phyloP scores from a whole-genome alignment of 2,888 invertebrate genomes.

The Amphipoea oculea region DNA sequence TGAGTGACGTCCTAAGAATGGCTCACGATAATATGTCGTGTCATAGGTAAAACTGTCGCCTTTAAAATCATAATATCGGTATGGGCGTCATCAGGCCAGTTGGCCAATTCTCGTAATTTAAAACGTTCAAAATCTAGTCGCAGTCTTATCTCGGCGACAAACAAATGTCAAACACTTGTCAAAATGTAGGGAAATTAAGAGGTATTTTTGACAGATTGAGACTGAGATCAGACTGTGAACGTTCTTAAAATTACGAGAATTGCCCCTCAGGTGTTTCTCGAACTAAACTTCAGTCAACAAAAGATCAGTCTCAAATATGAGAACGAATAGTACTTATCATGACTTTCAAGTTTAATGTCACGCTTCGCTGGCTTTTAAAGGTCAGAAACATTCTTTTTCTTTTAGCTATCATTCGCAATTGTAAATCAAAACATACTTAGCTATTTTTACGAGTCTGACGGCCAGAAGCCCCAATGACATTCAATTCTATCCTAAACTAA shows the following conservation, averaged over 20 bases:
- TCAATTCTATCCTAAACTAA: not conserved
- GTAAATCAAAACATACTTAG: not conserved
- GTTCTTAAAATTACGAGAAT: too few species aligned
- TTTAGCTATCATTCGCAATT: not conserved
- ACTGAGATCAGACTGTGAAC: too few species aligned
- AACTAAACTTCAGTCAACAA: not conserved
- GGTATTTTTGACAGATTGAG: too few species aligned
- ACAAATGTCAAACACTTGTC: too few species aligned
- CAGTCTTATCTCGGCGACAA: too few species aligned
- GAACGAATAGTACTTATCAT: not conserved
- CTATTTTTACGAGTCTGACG: not conserved
- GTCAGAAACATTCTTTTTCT: not conserved
- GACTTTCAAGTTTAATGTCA: constrained; percentile 14
- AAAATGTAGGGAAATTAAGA: too few species aligned
- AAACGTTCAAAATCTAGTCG: too few species aligned
- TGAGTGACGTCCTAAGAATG: not conserved
- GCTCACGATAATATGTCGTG: not conserved
- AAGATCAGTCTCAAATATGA: not conserved
- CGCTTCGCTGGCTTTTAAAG: constrained; percentile 13
- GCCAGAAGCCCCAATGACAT: not conserved
- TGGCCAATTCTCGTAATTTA: too few species aligned
- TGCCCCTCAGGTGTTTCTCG: not conserved
- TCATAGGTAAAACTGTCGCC: not conserved
- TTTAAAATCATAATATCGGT: not conserved
- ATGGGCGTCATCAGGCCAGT: not conserved